Evolutionary conservation across 2,113 vertebrate genomes (phyloP), one percentile per base, ranked within the genome.

Genomic region (Sylvilagus bachmani): DNA sequence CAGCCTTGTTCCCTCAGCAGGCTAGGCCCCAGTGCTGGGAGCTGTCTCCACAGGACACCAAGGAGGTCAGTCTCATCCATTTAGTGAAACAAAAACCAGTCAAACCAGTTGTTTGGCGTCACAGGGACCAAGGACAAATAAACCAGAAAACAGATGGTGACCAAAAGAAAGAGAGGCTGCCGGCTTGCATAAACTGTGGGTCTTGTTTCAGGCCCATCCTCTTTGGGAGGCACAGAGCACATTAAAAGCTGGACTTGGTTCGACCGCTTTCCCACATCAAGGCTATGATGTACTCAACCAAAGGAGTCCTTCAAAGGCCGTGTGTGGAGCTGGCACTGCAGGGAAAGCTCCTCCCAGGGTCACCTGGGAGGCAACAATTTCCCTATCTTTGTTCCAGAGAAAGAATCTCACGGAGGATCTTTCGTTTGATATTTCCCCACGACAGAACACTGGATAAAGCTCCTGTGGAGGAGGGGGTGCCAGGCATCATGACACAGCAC

Each of bases 41-140:
- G 44, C 38, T 75, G 70, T 74, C 80, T 84, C 92, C 67, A 62
- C 25, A 62, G 71, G 77, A 92, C n/a, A 62, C 67, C 89, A 53
- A 82, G 67, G 6, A 70, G 74, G 82, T 69, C 79, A 62, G 70
- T 79, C 58, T 86, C 91, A 89, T 93, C 84, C 82, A 75, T 7
- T 90, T 86, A 94, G 31, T 36, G 81, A 87, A 77, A 92, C 33
- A 80, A 90, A 96, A 92, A 31, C 44, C 80, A 81, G 77, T 87
- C 94, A 91, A 31, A 71, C 51, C 74, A 91, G 82, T 94, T 96
- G 93, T 89, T 75, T 82, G 55, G 64, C 44, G 73, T 89, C 83
- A 75, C 53, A 61, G 44, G 66, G 71, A 66, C 66, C 93, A 82
- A 94, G 83, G 3, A 96, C 86, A 92, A 93, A 88, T 77, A 86